Base-by-base conservation (phyloP, 2,113 vertebrate genomes). In the Helogale parvula region DNA sequence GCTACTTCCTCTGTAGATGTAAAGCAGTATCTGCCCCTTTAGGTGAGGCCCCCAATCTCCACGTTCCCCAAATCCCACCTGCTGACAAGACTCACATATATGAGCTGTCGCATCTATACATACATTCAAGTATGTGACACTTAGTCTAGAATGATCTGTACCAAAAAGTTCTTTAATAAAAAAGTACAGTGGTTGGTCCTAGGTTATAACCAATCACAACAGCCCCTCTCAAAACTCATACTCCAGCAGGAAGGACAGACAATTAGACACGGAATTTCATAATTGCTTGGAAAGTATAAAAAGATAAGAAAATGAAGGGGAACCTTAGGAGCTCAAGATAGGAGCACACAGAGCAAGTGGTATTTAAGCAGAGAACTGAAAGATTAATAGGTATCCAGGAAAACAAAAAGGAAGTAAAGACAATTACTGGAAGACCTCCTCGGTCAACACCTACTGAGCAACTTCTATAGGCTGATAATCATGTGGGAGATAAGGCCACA, bases 351-450 rank as follows among this genome's bases (percentile, higher is more conserved):
- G 8, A 66, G 38, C 69, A 92, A 76, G 63, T 74, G 35, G 19
- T 79, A 93, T 88, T 94, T 57, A n/a, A 83, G 77, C 14, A 74
- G 33, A 83, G 41, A 86, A n/a, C n/a, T 68, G 7, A 87, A 94
- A 86, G 14, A 68, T 93, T 66, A 47, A 31, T 68, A 80, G 52
- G 41, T 87, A 21, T 90, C 19, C 14, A 41, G 47, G 35, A 72
- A 87, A 88, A 63, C 7, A 45, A 3, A 66, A 17, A 66, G n/a
- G 9, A 17, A 6, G 21, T 68, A 81, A 66, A 57, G 17, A 63
- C 29, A 71, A n/a, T 69, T 81, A 69, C 21, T 54, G 91, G 14
- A 14, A 25, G 52, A 38, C n/a, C 13, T 54, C 8, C 41, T n/a
- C 41, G 16, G n/a, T 68, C 90, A 41, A 21, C 25, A 47, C 54